phyloP scores from a whole-genome alignment of 2,888 invertebrate species.

The Platycnemis pennipes region DNA sequence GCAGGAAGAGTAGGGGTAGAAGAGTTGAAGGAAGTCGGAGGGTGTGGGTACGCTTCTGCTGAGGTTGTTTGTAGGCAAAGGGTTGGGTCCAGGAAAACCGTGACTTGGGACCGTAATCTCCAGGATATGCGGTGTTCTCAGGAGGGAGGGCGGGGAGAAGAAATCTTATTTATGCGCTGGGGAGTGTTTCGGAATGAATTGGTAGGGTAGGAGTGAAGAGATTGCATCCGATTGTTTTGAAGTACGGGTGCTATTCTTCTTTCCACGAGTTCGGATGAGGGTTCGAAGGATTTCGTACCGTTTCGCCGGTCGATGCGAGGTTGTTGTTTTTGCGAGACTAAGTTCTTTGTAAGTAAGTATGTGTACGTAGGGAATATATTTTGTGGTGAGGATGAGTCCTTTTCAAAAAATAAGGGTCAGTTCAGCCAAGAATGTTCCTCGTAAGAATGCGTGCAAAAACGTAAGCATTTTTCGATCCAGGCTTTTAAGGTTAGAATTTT shows the following conservation, averaged over 20 bases:
- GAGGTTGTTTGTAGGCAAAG: constrained; percentile 11
- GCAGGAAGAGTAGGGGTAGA: background rate
- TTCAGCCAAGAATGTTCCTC: too few species aligned
- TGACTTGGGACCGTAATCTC: constrained; percentile 59
- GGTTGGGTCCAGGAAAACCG: constrained; percentile 37
- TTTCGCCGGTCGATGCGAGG: background rate
- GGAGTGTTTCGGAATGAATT: background rate
- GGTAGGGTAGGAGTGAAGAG: background rate
- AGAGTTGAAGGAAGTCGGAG: background rate
- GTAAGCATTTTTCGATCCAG: too few species aligned
- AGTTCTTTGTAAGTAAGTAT: too few species aligned
- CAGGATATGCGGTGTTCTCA: constrained; percentile 29
- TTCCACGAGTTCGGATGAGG: background rate
- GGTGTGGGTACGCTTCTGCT: background rate
- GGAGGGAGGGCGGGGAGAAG: background rate
- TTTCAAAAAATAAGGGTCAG: too few species aligned
- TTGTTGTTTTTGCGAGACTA: background rate
- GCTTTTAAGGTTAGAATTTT: too few species aligned
- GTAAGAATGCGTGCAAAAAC: too few species aligned
- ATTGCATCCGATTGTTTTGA: background rate
- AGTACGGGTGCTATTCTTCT: background rate
- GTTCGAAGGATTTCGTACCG: background rate
- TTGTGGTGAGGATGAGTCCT: too few species aligned
- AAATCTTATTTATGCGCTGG: constrained; percentile 30
- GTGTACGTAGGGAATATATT: too few species aligned